Conservation (phyloP, 2,113 vertebrate species). For the Prolemur simus region DNA sequence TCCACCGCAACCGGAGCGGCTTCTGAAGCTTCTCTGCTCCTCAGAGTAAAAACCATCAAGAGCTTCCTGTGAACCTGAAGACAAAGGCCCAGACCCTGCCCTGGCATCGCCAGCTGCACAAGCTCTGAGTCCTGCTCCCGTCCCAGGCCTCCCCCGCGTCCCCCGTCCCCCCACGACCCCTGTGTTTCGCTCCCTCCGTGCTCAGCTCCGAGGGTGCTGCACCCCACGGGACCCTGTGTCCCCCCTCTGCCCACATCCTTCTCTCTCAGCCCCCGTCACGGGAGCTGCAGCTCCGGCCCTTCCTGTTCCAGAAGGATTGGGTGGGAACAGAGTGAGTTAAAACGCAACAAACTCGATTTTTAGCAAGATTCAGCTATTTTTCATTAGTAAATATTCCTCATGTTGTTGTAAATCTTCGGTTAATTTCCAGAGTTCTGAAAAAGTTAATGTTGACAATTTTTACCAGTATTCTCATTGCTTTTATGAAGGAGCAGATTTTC, state of each 20-base stretch:
- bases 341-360: background rate
- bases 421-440: background rate
- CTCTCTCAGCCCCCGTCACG: background rate
- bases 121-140: background rate
- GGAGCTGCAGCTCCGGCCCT: background rate
- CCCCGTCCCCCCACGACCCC: background rate
- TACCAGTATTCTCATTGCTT: background rate
- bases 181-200: no score
- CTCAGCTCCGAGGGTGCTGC: background rate
- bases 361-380: background rate
- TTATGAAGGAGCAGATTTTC: background rate
- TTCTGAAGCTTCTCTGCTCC: background rate
- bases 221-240: fast-evolving
- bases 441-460: background rate
- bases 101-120: background rate
- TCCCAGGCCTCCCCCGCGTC: background rate
- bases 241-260: background rate
- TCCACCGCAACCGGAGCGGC: background rate
- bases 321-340: background rate
- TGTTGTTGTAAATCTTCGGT: background rate
- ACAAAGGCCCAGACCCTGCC: background rate
- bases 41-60: background rate
- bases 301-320: background rate
- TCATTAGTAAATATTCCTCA: background rate
- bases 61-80: background rate